phyloP scores from a whole-genome alignment of 2,888 invertebrate genomes.

The Rhingia rostrata region DNA sequence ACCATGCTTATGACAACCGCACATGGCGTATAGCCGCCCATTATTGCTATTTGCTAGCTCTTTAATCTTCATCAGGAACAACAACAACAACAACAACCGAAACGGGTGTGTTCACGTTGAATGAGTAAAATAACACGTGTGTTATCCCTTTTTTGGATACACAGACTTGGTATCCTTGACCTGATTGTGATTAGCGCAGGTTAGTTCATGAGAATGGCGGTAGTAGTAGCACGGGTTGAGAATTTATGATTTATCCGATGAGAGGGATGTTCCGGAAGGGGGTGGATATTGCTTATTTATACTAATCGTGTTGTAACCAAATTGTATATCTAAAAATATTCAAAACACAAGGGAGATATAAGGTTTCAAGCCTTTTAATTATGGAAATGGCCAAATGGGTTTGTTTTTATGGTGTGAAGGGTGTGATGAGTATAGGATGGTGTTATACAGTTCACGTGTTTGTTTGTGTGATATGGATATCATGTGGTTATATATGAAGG shows the following conservation, averaged over 20 bases:
- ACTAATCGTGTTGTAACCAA: constrained; percentile 9
- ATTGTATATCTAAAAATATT: constrained; percentile 33
- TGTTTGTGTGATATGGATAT: neutral
- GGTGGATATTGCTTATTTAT: constrained; percentile 1
- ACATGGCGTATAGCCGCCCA: constrained; percentile 7
- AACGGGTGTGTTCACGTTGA: too few relatives aligned
- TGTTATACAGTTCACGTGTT: neutral
- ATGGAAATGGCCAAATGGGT: constrained; percentile 21
- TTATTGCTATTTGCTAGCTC: neutral
- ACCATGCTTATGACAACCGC: constrained; percentile 1
- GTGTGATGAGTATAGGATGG: neutral
- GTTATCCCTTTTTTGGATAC: neutral
- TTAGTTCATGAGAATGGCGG: constrained; percentile 25
- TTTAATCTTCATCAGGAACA: neutral
- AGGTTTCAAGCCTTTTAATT: constrained; percentile 17
- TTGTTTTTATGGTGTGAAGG: neutral
- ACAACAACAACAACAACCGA: too few relatives aligned
- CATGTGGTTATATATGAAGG: neutral
- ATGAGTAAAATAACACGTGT: too few relatives aligned
- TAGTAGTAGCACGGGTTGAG: neutral
- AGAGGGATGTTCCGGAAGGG: neutral
- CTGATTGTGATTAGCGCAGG: constrained; percentile 41
- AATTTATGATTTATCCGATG: constrained; percentile 6
- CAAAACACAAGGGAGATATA: neutral
- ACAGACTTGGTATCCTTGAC: constrained; percentile 20